Evolutionary conservation across 2,888 invertebrate species (phyloP).

Genomic region (Meiosimyza platycephala): DNA sequence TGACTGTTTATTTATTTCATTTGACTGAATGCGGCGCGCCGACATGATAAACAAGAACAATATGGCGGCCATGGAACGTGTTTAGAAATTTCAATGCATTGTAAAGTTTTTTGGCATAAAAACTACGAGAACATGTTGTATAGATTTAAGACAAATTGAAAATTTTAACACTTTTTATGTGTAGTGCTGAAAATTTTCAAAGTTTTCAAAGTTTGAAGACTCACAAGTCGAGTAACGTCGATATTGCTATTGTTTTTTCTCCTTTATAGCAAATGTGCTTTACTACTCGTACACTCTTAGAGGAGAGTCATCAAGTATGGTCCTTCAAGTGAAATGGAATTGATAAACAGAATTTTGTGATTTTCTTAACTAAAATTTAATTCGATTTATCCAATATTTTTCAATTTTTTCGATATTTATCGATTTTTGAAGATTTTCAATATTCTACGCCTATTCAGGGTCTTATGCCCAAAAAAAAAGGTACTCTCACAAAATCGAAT

Average conservation of each 20-base stretch:
- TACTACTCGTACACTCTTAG: too few species aligned
- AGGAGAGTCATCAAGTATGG: too few species aligned
- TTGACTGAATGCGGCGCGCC: neutral
- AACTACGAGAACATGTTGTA: neutral
- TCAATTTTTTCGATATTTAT: neutral
- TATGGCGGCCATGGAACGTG: conserved; percentile 2
- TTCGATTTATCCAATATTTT: neutral
- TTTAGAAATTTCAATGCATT: conserved; percentile 3
- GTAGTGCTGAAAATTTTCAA: neutral
- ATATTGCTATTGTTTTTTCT: too few species aligned
- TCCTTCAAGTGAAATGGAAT: too few species aligned
- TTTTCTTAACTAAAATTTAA: too few species aligned
- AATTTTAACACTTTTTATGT: conserved; percentile 3
- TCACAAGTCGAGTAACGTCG: too few species aligned
- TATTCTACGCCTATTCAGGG: neutral
- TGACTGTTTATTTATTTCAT: too few species aligned
- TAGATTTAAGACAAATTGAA: conserved; percentile 8
- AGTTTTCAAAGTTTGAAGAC: neutral
- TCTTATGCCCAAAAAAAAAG: too few species aligned
- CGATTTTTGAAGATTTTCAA: neutral
- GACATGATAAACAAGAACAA: neutral
- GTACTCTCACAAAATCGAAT: too few species aligned
- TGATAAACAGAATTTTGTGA: too few species aligned
- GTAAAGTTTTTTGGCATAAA: neutral
- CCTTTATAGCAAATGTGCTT: too few species aligned